Conservation (phyloP, 2,888 invertebrate genomes). For the Latrodectus hesperus region DNA sequence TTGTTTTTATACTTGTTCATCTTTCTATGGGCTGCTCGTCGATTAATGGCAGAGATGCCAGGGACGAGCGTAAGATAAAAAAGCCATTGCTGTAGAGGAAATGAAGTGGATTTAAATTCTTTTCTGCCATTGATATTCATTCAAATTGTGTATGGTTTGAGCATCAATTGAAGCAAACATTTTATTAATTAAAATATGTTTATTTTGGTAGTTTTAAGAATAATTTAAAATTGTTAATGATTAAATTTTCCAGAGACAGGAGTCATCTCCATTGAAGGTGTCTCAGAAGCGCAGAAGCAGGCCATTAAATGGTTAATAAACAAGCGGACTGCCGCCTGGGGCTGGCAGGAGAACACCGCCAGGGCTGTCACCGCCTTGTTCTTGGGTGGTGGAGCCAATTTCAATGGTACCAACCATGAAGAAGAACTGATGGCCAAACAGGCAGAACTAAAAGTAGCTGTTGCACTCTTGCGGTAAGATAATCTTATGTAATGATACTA, state of each 20-base stretch:
- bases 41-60: too few species aligned
- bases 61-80: too few species aligned
- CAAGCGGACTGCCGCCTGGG: neutral
- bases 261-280: conserved; percentile 14
- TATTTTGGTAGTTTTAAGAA: too few species aligned
- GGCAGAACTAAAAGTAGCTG: conserved; percentile 10
- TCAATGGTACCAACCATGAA: conserved; percentile 18
- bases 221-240: neutral
- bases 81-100: too few species aligned
- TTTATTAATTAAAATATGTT: too few species aligned
- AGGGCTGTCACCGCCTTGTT: conserved; percentile 25
- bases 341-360: conserved; percentile 22
- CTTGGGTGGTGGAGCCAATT: conserved; percentile 13
- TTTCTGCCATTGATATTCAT: too few species aligned
- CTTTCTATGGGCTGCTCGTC: too few species aligned
- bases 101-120: too few species aligned
- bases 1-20: too few species aligned
- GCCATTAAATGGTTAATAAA: conserved; percentile 24
- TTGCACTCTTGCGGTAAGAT: conserved; percentile 21
- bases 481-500: neutral
- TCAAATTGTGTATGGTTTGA: too few species aligned
- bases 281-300: neutral
- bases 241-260: conserved; percentile 22
- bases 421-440: conserved; percentile 41
- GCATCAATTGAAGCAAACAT: too few species aligned